Base-by-base conservation (phyloP, 1,140 invertebrate genomes). In the Cotesia glomerata region DNA sequence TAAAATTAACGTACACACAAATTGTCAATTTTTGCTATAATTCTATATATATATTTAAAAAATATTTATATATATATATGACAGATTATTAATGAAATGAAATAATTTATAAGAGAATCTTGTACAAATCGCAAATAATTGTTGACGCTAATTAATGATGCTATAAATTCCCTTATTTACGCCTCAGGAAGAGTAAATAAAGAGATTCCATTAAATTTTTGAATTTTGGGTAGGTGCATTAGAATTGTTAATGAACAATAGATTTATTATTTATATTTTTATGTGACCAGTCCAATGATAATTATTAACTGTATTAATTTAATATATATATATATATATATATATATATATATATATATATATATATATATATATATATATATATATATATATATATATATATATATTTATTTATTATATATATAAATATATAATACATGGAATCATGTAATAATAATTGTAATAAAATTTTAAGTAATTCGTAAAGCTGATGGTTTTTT, bases 251-350 rank as follows among this genome's bases (percentile, higher is more conserved):
- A 69, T 74, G 8, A 45, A 54, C 7, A 35, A 73, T n/a, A 74
- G 49, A 75, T 70, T 74, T 62, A 59, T 79, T 77, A 79, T 76
- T 80, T 80, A 76, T 80, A 81, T 81, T 80, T 79, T 80, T 79
- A 75, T 80, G 75, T 75, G 74, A 75, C 74, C 74, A 73, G 71
- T 77, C 61, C 51, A 75, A 79, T 64, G 49, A 75, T 78, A 68
- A 78, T 79, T 73, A 74, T 77, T 76, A 65, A 78, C 71, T 76
- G 75, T 76, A 73, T 77, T 75, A 71, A 75, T 75, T 74, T 76
- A 74, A 74, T 67, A 71, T 76, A 76, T 74, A 69, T 45, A 7
- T 9, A 11, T 45, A 45, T 45, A 39, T 9, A 45, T 39, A 39
- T 39, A 39, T 39, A 26, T 39, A 39, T 39, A 39, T 0, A 39